Conservation (phyloP, 2,113 vertebrate genomes). For the Laticauda laticaudata region DNA sequence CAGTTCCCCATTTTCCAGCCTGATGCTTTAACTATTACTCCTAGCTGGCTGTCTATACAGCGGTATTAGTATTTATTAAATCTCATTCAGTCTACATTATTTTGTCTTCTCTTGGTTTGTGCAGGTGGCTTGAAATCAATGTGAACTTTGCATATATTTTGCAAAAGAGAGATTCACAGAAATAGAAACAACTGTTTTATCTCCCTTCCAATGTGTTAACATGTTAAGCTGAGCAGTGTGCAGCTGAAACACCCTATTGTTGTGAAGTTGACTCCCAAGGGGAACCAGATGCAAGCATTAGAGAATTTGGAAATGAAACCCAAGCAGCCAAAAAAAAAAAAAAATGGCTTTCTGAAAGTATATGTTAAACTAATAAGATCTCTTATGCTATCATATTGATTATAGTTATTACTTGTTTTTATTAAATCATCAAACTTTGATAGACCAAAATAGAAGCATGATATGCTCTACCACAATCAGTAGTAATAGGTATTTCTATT, state of each 20-base stretch:
- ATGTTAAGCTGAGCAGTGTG: background rate
- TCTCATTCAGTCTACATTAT: background rate
- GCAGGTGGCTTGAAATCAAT: background rate
- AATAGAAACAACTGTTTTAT: background rate
- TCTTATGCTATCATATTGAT: background rate
- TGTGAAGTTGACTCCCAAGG: background rate
- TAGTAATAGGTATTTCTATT: background rate
- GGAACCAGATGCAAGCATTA: background rate
- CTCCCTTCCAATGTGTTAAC: background rate
- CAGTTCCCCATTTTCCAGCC: background rate
- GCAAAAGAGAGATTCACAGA: background rate
- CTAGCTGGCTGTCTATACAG: background rate
- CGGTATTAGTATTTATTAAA: background rate
- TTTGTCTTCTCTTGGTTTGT: background rate
- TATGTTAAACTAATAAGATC: background rate
- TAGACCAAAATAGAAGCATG: background rate
- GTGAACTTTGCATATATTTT: background rate
- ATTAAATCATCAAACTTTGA: background rate
- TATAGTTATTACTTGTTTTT: background rate
- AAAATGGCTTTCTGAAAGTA: background rate
- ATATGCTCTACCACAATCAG: background rate
- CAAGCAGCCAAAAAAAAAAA: no score
- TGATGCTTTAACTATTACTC: background rate
- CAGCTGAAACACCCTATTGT: background rate
- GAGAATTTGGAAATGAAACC: conserved; percentile 1